Evolutionary conservation across 2,797 vertebrate species (phyloP).

Genomic region (Ficedula albicollis): DNA sequence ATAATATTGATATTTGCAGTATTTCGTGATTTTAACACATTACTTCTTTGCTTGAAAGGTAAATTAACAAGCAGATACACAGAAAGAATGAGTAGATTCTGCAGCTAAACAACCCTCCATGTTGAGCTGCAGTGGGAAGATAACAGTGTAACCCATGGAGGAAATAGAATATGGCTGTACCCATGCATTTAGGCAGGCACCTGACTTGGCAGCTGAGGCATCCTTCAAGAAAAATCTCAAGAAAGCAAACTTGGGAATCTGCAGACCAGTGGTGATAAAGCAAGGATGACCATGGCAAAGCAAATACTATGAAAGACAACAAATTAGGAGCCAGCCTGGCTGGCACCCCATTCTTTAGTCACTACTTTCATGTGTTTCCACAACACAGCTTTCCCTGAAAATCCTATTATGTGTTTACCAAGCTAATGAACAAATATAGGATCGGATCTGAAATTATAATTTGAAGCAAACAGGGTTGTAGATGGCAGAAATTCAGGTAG

Average conservation of each 20-base stretch:
- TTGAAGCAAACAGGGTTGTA: neutral
- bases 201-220: neutral
- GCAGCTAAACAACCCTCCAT: neutral
- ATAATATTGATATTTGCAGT: neutral
- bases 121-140: neutral
- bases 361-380: neutral
- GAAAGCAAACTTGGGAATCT: neutral
- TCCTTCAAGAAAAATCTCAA: neutral
- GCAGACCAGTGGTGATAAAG: neutral
- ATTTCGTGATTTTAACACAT: neutral
- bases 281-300: neutral
- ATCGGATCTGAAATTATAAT: neutral
- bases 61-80: neutral
- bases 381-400: neutral
- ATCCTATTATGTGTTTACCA: neutral
- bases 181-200: neutral
- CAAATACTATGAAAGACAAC: neutral
- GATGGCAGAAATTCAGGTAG: neutral
- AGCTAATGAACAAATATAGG: neutral
- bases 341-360: neutral
- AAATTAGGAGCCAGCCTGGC: neutral
- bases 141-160: neutral
- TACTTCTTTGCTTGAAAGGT: neutral
- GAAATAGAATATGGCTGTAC: neutral
- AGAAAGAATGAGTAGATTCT: neutral